phyloP scores from a whole-genome alignment of 2,113 vertebrate species.

The Pteropus alecto region DNA sequence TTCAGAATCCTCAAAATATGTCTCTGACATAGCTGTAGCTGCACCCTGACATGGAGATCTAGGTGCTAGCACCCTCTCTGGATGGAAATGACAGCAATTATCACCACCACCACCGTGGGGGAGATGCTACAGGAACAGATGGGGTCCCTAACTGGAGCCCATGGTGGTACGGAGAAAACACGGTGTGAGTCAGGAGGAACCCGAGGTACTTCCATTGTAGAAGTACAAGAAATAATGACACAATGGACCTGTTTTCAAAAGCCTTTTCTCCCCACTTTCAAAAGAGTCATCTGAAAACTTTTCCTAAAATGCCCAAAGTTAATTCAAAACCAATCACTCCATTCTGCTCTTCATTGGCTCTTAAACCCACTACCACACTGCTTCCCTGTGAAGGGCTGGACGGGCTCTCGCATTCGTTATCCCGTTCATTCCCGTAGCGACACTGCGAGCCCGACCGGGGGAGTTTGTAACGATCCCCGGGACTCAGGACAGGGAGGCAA shows the following conservation, averaged over 20 bases:
- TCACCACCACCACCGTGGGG: not conserved
- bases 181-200: not conserved
- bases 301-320: not conserved
- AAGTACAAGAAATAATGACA: not conserved
- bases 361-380: not conserved
- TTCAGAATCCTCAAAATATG: not conserved
- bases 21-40: not conserved
- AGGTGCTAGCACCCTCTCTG: not conserved
- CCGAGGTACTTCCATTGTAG: not conserved
- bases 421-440: not conserved
- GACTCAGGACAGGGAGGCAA: not conserved
- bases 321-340: not conserved
- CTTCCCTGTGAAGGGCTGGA: not conserved
- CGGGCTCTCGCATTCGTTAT: not conserved
- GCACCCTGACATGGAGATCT: not conserved
- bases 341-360: not conserved
- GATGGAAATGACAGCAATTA: not conserved
- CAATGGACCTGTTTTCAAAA: not conserved
- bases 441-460: not conserved
- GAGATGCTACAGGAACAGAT: not conserved
- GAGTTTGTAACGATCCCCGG: not conserved
- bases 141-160: not conserved
- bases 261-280: not conserved
- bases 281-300: not conserved
- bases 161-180: not conserved